phyloP scores from a whole-genome alignment of 2,888 invertebrate species.

The Falcaria lacertinaria region DNA sequence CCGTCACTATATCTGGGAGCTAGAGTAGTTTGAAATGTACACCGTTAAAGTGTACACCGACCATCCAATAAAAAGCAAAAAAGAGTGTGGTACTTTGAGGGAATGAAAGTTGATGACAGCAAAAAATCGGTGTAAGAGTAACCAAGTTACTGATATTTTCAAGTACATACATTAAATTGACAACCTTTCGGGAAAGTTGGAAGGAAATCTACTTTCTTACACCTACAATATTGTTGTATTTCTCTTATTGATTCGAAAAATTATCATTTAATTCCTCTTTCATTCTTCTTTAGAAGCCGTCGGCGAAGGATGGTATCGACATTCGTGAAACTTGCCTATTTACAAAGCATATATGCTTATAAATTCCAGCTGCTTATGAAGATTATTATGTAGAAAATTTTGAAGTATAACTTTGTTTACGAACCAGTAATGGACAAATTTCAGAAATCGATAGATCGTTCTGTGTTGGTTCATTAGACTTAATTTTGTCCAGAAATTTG shows the following conservation, averaged over 20 bases:
- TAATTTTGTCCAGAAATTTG: no score
- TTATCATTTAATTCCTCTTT: no score
- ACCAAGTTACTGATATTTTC: background rate
- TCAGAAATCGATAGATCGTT: no score
- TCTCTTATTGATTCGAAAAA: no score
- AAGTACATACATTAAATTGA: background rate
- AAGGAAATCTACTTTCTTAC: background rate
- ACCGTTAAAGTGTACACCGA: no score
- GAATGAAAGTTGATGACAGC: constrained; percentile 5
- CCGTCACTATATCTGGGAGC: constrained; percentile 4
- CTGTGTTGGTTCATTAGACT: no score
- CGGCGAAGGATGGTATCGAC: no score
- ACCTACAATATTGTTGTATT: no score
- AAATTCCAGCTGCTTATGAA: background rate
- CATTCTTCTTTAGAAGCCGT: no score
- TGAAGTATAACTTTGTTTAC: no score
- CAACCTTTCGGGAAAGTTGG: background rate
- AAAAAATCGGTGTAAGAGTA: background rate
- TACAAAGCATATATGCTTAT: background rate
- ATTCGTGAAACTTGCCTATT: no score
- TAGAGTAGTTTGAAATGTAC: constrained; percentile 12
- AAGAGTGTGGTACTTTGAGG: constrained; percentile 1
- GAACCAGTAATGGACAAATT: no score
- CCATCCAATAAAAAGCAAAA: constrained; percentile 2
- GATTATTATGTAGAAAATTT: background rate